Evolutionary conservation across 2,888 invertebrate species (phyloP).

Genomic region (Sinohyriopsis cumingii): DNA sequence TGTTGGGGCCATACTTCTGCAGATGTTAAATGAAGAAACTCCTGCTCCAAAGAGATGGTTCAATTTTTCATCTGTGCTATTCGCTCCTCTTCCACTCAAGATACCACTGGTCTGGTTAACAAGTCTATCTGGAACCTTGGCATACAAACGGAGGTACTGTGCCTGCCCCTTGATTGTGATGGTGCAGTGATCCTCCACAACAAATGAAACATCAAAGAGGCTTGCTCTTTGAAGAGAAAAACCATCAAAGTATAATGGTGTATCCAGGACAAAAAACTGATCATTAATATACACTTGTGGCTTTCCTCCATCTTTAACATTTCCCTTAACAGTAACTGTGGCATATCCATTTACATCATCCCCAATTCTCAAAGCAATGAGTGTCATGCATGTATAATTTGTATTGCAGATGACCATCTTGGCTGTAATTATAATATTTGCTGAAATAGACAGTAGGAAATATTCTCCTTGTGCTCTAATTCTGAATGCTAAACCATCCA

Average conservation of each 20-base stretch:
- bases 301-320: constrained; percentile 20
- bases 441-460: constrained; percentile 39
- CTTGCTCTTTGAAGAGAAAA: constrained; percentile 33
- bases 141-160: constrained; percentile 34
- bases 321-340: constrained; percentile 37
- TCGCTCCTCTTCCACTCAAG: constrained; percentile 35
- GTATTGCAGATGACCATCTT: constrained; percentile 52
- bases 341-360: constrained; percentile 38
- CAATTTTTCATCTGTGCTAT: constrained; percentile 16
- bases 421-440: constrained; percentile 42
- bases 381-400: constrained; percentile 47
- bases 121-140: constrained; percentile 15
- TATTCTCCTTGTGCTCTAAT: constrained; percentile 37
- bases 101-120: constrained; percentile 35
- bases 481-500: constrained; percentile 44
- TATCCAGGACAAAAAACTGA: constrained; percentile 28
- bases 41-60: constrained; percentile 23
- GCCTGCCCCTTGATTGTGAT: constrained; percentile 36
- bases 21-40: constrained; percentile 25
- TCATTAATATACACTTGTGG: constrained; percentile 38
- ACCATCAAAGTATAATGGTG: constrained; percentile 41
- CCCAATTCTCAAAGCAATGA: constrained; percentile 45
- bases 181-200: constrained; percentile 23
- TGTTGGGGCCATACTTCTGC: constrained; percentile 18
- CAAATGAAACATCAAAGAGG: constrained; percentile 29